These are phyloP conservation scores for Dreissena rostriformis DNA, from an alignment of 1,140 invertebrate species.

Conservation along the genomic window DNA sequence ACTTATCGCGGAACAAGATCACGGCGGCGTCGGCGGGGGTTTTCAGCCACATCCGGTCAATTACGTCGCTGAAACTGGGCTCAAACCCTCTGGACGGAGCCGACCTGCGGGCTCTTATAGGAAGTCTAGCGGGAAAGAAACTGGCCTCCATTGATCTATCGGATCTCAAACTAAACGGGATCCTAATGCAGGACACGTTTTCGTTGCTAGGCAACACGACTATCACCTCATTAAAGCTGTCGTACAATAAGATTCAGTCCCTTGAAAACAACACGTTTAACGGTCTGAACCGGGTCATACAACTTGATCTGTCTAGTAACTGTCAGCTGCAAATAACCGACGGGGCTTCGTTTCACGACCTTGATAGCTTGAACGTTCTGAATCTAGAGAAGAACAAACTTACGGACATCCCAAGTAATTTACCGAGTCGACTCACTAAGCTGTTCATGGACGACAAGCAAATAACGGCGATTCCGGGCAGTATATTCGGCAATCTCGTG, in stretches of 20 bases:
- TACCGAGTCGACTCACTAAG: constrained; percentile 59
- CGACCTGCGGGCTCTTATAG: constrained; percentile 56
- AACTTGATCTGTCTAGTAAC: constrained; percentile 62
- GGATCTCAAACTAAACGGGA: constrained; percentile 59
- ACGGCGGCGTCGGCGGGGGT: constrained; percentile 48
- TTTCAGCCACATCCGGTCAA: constrained; percentile 58
- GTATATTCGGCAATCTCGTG: constrained; percentile 58
- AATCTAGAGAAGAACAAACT: constrained; percentile 65
- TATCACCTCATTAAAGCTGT: constrained; percentile 64
- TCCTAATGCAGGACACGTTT: constrained; percentile 63
- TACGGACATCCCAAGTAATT: constrained; percentile 57
- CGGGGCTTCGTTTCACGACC: constrained; percentile 60
- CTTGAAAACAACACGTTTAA: constrained; percentile 62
- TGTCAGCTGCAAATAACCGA: constrained; percentile 58
- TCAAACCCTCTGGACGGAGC: constrained; percentile 60
- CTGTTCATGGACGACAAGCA: constrained; percentile 68
- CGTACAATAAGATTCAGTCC: constrained; percentile 60
- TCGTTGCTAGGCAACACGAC: constrained; percentile 58
- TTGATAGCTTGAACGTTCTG: constrained; percentile 58
- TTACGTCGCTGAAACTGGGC: constrained; percentile 67
- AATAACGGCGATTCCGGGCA: constrained; percentile 50
- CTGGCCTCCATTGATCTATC: constrained; percentile 67
- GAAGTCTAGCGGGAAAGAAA: constrained; percentile 52
- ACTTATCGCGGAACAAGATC: constrained; percentile 64
- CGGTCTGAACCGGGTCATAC: constrained; percentile 58